These are phyloP conservation scores for Triops cancriformis DNA, from an alignment of 1,140 invertebrate genomes.

Conservation along the genomic window DNA sequence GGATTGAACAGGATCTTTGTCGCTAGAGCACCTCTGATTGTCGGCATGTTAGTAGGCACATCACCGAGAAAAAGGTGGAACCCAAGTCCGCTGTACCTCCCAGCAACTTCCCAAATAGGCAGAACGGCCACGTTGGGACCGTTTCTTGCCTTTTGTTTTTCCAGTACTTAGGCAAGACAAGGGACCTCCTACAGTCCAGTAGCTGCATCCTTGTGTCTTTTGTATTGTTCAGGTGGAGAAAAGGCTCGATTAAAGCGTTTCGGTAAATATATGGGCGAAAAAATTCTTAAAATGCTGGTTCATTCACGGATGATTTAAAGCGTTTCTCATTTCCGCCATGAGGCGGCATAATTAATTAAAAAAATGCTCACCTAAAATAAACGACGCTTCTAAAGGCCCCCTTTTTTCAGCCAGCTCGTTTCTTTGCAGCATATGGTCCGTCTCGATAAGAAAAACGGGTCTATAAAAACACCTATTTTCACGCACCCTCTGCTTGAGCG, in stretches of 20 bases:
- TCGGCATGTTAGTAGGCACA: background rate
- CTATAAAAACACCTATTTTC: background rate
- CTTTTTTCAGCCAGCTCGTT: background rate
- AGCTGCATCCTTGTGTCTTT: background rate
- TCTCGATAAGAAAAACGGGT: background rate
- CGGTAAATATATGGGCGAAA: constrained; percentile 10
- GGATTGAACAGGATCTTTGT: background rate
- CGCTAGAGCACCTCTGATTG: background rate
- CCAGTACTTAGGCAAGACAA: background rate
- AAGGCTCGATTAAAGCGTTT: background rate
- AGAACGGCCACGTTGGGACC: too few species aligned
- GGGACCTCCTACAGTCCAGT: background rate
- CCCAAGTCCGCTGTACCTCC: too few species aligned
- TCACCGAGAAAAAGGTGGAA: background rate
- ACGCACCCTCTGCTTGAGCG: background rate
- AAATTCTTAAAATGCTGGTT: constrained; percentile 11
- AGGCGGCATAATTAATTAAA: constrained; percentile 2
- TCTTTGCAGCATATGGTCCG: constrained; percentile 8
- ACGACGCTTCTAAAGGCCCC: background rate
- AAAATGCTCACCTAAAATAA: background rate
- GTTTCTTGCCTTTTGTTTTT: too few species aligned
- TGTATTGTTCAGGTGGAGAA: background rate
- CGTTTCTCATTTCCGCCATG: constrained; percentile 4
- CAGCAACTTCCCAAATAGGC: too few species aligned
- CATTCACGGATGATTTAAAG: constrained; percentile 10